Percentiles rank a stretch among this genome's conserved stretches.
Conservation (phyloP, 1,140 invertebrate genomes). For the Orussus abietinus region DNA sequence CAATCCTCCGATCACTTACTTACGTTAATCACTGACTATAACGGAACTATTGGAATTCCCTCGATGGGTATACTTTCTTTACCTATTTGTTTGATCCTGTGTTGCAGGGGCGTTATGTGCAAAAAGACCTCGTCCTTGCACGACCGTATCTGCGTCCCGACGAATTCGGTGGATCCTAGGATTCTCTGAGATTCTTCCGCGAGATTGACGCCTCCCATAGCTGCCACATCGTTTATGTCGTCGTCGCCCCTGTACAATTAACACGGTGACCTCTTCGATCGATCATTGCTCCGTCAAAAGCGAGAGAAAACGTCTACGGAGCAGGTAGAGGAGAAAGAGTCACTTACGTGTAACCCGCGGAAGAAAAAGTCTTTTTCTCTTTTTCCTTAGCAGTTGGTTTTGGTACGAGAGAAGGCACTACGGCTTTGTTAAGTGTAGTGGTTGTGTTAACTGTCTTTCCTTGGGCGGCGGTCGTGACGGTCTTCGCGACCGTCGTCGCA, state of each 20-base stretch:
- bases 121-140: conserved; percentile 94
- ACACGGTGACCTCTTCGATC: no score
- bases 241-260: conserved; percentile 69
- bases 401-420: conserved; percentile 50
- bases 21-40: no score
- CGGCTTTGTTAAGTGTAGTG: conserved; percentile 46
- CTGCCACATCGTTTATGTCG: conserved; percentile 97
- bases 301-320: no score
- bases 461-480: conserved; percentile 31
- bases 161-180: conserved; percentile 89
- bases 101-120: conserved; percentile 70
- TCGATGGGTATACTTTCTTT: no score
- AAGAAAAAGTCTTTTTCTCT: conserved; percentile 62
- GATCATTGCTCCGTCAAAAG: neutral
- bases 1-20: no score
- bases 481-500: conserved; percentile 40
- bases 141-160: conserved; percentile 92
- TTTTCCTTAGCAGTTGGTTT: conserved; percentile 59
- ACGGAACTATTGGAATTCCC: neutral
- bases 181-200: conserved; percentile 95
- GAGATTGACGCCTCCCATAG: conserved; percentile 98
- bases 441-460: conserved; percentile 43
- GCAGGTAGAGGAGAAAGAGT: no score
- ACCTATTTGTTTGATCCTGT: conserved; percentile 75
- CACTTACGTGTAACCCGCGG: conserved; percentile 53